These are phyloP conservation scores for Stichodactyla helianthus DNA, from an alignment of 64 coral and sea anemone genomes.

Conservation along the genomic window DNA sequence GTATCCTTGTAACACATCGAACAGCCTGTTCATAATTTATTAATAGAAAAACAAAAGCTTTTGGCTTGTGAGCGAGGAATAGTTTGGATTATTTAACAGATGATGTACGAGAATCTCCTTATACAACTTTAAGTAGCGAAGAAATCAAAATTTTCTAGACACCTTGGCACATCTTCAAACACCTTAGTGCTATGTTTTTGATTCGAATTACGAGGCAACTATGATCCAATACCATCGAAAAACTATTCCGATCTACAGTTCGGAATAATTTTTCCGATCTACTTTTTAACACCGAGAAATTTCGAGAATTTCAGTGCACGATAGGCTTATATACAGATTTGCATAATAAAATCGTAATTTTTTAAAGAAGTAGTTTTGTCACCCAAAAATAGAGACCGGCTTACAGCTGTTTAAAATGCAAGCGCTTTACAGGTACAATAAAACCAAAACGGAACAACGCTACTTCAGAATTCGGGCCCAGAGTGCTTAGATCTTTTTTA, in stretches of 20 bases:
- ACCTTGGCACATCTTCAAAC: not conserved
- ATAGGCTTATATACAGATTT: not conserved
- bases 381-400: not conserved
- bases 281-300: not conserved
- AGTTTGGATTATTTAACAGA: conserved; percentile 1
- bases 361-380: not conserved
- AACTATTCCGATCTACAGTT: not conserved
- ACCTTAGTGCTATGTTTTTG: not conserved
- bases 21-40: not conserved
- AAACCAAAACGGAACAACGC: not conserved
- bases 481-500: not conserved
- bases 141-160: not conserved
- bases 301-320: not conserved
- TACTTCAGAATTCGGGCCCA: not conserved
- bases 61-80: not conserved
- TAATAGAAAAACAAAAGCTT: not conserved
- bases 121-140: not conserved
- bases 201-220: not conserved
- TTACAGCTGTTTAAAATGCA: not conserved
- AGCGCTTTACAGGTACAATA: not conserved
- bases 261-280: too few species aligned
- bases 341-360: not conserved
- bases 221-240: not conserved
- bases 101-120: not conserved
- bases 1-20: not conserved